A percentile compares a stretch with the other conserved stretches of the same genome.
Conservation (phyloP, 2,797 vertebrate genomes). For the Agapornis canus region DNA sequence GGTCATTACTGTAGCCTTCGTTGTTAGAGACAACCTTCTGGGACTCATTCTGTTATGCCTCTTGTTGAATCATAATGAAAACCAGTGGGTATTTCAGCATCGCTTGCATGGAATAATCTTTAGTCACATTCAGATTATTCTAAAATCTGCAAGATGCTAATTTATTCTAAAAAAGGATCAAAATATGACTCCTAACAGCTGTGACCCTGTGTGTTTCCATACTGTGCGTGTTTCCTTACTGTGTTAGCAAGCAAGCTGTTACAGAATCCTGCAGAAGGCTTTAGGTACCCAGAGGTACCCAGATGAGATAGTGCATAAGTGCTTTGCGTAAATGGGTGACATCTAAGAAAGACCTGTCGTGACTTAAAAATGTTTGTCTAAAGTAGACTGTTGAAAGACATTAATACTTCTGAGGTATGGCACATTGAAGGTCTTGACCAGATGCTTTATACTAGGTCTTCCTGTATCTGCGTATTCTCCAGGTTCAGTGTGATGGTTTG, state of each 20-base stretch:
- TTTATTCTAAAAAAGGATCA: not conserved
- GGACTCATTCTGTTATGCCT: not conserved
- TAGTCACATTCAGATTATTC: not conserved
- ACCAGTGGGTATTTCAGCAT: conserved; percentile 1
- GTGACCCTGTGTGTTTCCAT: not conserved
- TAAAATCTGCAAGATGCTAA: not conserved
- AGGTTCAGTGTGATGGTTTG: not conserved
- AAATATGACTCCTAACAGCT: not conserved
- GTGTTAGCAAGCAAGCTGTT: not conserved
- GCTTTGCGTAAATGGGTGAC: not conserved
- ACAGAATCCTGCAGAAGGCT: not conserved
- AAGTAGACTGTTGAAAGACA: not conserved
- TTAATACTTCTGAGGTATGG: not conserved
- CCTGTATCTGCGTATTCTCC: not conserved
- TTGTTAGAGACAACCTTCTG: not conserved
- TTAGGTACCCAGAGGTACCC: not conserved
- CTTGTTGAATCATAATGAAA: not conserved
- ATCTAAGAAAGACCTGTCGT: not conserved
- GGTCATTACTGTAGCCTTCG: not conserved
- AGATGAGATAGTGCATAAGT: not conserved
- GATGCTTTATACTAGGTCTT: not conserved
- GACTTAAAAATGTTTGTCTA: not conserved
- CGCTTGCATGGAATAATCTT: not conserved
- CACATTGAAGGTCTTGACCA: not conserved
- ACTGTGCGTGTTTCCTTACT: not conserved